Evolutionary conservation across 2,888 invertebrate genomes (phyloP).

Genomic region (Thymelicus lineola): DNA sequence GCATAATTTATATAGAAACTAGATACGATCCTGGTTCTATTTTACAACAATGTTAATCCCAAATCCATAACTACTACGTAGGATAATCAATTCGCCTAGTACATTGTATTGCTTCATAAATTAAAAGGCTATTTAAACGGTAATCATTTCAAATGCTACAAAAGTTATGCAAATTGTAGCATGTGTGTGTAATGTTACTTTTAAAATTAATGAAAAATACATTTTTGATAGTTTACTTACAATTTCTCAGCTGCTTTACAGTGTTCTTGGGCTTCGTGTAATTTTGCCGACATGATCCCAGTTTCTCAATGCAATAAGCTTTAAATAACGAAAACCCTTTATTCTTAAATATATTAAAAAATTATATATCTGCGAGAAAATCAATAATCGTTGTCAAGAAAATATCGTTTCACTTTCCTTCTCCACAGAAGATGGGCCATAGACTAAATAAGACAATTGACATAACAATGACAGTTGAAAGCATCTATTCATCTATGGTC

Average conservation of each 20-base stretch:
- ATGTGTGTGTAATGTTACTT: neutral
- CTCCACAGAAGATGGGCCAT: neutral
- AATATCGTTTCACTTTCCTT: neutral
- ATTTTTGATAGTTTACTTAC: conserved; percentile 74
- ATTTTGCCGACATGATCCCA: conserved; percentile 74
- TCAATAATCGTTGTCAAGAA: conserved; percentile 17
- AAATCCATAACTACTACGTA: no score
- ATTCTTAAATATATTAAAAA: neutral
- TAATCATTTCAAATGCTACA: no score
- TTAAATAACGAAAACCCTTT: neutral
- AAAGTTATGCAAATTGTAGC: no score
- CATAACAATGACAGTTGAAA: neutral
- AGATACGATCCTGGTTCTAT: no score
- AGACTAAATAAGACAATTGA: neutral
- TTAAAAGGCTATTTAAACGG: no score
- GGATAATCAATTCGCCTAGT: no score
- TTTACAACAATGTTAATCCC: no score
- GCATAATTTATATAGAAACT: no score
- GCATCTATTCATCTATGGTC: no score
- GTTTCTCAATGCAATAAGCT: neutral
- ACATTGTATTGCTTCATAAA: no score
- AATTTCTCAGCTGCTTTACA: conserved; percentile 93
- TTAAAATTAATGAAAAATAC: neutral
- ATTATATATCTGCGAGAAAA: conserved; percentile 2
- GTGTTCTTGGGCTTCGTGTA: conserved; percentile 92